phyloP scores from a whole-genome alignment of 2,797 vertebrate species.

The Nannoperca australis region DNA sequence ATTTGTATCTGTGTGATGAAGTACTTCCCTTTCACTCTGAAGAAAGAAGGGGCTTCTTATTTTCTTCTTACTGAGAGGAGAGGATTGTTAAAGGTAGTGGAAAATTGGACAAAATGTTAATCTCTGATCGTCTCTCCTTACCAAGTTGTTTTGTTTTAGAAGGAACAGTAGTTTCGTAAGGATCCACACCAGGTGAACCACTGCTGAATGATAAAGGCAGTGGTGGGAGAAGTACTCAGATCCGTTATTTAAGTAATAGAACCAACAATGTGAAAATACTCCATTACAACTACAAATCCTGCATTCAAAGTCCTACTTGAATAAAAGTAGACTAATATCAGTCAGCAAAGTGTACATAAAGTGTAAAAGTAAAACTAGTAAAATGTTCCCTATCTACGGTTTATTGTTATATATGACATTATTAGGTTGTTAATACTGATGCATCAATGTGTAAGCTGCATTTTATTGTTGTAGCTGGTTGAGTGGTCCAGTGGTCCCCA shows the following conservation, averaged over 20 bases:
- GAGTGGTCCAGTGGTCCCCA: no score
- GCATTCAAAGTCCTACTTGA: no score
- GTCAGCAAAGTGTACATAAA: no score
- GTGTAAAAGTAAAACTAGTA: no score
- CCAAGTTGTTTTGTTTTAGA: background rate
- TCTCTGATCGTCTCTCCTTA: slow-evolving; percentile 7
- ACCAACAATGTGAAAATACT: no score
- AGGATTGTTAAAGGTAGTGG: slow-evolving; percentile 8
- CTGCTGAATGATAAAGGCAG: background rate
- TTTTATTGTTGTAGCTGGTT: no score
- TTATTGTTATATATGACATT: no score
- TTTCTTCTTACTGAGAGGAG: slow-evolving; percentile 45
- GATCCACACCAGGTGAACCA: background rate
- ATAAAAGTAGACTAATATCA: no score
- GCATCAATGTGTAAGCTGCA: no score
- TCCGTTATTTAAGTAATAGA: background rate
- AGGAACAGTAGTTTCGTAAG: background rate
- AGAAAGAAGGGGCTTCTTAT: slow-evolving; percentile 37
- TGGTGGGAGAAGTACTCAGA: background rate
- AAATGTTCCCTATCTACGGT: no score
- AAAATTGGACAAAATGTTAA: slow-evolving; percentile 40
- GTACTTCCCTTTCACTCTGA: slow-evolving; percentile 45
- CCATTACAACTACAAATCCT: no score
- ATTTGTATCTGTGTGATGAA: slow-evolving; percentile 76
- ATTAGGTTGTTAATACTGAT: no score